phyloP scores from a whole-genome alignment of 2,888 invertebrate genomes.

The Lutraria lutraria region DNA sequence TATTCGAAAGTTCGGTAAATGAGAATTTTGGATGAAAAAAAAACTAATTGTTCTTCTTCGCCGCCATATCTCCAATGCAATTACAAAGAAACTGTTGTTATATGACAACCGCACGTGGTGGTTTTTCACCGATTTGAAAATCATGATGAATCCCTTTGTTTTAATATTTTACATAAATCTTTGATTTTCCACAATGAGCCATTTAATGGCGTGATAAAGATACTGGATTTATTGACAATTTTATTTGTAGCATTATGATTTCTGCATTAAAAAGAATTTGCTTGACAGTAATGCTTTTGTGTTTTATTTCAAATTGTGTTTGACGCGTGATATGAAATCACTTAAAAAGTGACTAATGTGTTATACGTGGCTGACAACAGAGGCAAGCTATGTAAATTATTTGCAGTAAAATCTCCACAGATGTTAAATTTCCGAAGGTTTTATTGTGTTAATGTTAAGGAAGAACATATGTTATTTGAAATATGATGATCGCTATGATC shows the following conservation, averaged over 20 bases:
- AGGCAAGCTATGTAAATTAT: neutral
- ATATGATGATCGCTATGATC: no score
- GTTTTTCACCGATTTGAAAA: neutral
- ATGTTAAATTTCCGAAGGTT: neutral
- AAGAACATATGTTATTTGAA: no score
- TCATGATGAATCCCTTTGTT: neutral
- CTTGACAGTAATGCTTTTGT: neutral
- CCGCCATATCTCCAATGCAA: neutral
- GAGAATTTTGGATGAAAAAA: neutral
- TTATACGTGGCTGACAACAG: neutral
- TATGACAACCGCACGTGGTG: neutral
- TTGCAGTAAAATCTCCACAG: neutral
- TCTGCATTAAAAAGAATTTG: neutral
- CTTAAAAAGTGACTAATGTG: neutral
- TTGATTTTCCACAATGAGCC: neutral
- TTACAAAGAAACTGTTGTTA: neutral
- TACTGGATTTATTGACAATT: neutral
- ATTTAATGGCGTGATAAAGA: neutral
- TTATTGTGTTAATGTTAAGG: no score
- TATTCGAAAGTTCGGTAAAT: neutral
- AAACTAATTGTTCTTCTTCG: neutral
- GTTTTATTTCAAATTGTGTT: neutral
- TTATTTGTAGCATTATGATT: neutral
- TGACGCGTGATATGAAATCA: neutral
- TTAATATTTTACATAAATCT: slow-evolving; percentile 5